These are phyloP conservation scores for Rhorus exstirpatorius DNA, from an alignment of 2,888 invertebrate species.

Conservation along the genomic window DNA sequence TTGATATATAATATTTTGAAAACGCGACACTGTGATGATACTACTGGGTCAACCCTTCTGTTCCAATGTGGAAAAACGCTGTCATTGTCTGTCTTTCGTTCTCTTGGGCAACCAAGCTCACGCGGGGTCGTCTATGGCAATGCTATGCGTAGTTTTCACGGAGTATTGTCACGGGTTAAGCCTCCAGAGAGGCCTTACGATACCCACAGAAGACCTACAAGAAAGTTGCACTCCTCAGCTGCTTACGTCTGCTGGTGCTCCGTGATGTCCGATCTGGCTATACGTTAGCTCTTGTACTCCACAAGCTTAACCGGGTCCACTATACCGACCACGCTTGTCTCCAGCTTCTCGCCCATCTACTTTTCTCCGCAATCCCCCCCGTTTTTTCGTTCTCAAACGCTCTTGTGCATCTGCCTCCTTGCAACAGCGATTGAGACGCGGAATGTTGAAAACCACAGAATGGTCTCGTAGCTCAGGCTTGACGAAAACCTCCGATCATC, in stretches of 20 bases:
- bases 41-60: conserved; percentile 51
- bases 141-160: conserved; percentile 64
- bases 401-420: conserved; percentile 13
- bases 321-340: conserved; percentile 45
- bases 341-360: conserved; percentile 46
- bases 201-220: conserved; percentile 82
- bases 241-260: conserved; percentile 61
- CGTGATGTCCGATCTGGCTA: conserved; percentile 39
- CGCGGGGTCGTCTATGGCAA: conserved; percentile 42
- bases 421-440: not conserved
- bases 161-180: conserved; percentile 78
- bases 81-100: not conserved
- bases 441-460: conserved; percentile 15
- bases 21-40: conserved; percentile 37
- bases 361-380: conserved; percentile 34
- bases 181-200: conserved; percentile 81
- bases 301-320: conserved; percentile 47
- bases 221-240: conserved; percentile 63
- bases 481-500: not conserved
- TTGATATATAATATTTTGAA: not conserved
- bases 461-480: not conserved
- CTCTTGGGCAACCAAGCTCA: conserved; percentile 7
- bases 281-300: conserved; percentile 53
- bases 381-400: conserved; percentile 21
- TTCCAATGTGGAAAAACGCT: conserved; percentile 48